Base-by-base conservation (phyloP, 2,888 invertebrate species). In the Glyphotaelius pellucidus region DNA sequence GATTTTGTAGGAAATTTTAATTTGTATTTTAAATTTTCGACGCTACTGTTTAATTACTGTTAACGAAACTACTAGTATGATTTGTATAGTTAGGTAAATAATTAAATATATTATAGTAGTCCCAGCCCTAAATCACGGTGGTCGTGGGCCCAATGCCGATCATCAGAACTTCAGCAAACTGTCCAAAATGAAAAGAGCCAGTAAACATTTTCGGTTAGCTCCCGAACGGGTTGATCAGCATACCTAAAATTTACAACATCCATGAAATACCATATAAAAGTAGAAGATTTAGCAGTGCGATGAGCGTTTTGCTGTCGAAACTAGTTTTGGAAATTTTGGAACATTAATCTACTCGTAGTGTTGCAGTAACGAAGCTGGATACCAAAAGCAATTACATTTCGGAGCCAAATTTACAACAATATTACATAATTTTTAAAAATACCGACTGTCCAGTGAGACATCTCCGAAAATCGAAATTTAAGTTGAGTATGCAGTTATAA, bases 121-220 rank as follows among this genome's bases (percentile, higher is more conserved):
- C n/a, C 12, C 91, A 91, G 25, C 91, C 91, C 91, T 91, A 30
- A 83, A 83, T 52, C 25, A 90, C 83, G 67, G 38, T 81, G 89
- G 42, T 90, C 90, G 92, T 90, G 91, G 90, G 89, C 81, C 90
- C 90, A 89, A 89, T 89, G 81, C n/a, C 84, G 91, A 93, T 90
- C 91, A 79, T 80, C 83, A 79, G 85, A 90, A 91, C 90, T 91
- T 92, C 92, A 85, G 89, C 87, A 91, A 92, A 83, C 32, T 83
- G 91, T 91, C 91, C 81, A 90, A 91, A 92, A 91, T 93, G 67
- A 67, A 67, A 25, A 67, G 7, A 92, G 91, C 90, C 90, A 87
- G 85, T 79, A 85, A 84, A 90, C 83, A 90, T 88, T 87, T 91
- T 83, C 90, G 79, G 86, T 67, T 89, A 89, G 91, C 91, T 86